A percentile compares a stretch with the other conserved stretches of the same genome.
Conservation (phyloP, 2,888 invertebrate species). For the Habrosyne pyritoides region DNA sequence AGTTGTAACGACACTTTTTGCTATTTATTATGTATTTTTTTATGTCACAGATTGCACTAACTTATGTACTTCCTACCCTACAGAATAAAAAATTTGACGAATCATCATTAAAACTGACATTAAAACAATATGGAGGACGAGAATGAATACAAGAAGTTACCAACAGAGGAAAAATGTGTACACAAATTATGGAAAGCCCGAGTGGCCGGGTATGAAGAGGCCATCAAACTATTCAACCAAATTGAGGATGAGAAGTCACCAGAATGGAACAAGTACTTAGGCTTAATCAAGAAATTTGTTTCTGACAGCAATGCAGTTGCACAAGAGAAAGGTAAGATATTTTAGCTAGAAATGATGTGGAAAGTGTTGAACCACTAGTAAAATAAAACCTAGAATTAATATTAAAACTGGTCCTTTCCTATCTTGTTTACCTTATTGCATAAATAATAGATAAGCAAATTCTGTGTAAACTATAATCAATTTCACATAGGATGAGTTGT, state of each 20-base stretch:
- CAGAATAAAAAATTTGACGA: constrained; percentile 34
- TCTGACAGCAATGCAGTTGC: constrained; percentile 96
- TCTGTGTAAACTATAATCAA: too few relatives aligned
- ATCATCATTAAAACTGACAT: constrained; percentile 21
- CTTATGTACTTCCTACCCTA: constrained; percentile 12
- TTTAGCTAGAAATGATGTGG: not conserved
- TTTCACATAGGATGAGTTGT: too few relatives aligned
- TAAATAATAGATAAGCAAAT: too few relatives aligned
- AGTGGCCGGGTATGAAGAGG: constrained; percentile 96
- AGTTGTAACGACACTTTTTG: too few relatives aligned
- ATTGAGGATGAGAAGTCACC: constrained; percentile 96
- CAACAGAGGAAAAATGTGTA: constrained; percentile 94
- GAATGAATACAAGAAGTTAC: constrained; percentile 93
- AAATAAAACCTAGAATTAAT: too few relatives aligned
- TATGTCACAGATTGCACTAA: not conserved
- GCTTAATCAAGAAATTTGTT: constrained; percentile 97
- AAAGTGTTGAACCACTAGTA: too few relatives aligned
- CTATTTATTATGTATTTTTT: too few relatives aligned
- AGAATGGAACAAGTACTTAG: constrained; percentile 96
- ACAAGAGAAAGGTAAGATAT: constrained; percentile 92
- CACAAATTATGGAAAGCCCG: constrained; percentile 99
- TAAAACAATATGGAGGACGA: constrained; percentile 89
- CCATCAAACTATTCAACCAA: constrained; percentile 92
- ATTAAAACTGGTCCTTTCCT: too few relatives aligned
- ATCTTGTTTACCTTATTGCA: too few relatives aligned